These are phyloP conservation scores for Lymantria monacha DNA, from an alignment of 2,888 invertebrate species.

Conservation along the genomic window DNA sequence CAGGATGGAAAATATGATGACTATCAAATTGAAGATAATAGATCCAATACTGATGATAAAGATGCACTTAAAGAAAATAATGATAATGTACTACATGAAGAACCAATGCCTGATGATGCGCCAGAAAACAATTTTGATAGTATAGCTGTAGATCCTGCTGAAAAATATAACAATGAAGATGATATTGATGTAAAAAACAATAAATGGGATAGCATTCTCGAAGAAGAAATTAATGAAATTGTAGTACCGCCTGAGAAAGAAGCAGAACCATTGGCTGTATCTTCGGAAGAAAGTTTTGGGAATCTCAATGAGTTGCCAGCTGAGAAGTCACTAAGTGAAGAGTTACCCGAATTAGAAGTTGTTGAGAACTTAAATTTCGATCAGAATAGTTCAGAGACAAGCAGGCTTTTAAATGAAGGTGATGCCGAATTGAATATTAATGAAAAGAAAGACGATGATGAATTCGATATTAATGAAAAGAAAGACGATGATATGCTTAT, in stretches of 20 bases:
- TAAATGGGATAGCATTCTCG: background rate
- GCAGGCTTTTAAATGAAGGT: constrained; percentile 37
- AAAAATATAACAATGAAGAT: constrained; percentile 5
- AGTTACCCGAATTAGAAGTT: background rate
- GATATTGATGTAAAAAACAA: constrained; percentile 9
- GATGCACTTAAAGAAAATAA: constrained; percentile 13
- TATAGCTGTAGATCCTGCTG: constrained; percentile 10
- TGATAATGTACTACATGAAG: background rate
- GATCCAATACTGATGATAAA: constrained; percentile 28
- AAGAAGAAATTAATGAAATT: background rate
- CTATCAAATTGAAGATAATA: constrained; percentile 63
- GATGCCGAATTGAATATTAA: constrained; percentile 25
- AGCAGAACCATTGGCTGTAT: no score
- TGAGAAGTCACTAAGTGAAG: background rate
- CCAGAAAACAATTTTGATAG: constrained; percentile 2
- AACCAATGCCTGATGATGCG: constrained; percentile 1
- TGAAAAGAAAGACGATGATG: constrained; percentile 13
- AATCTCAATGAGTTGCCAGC: no score
- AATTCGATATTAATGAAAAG: constrained; percentile 10
- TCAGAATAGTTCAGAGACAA: constrained; percentile 18
- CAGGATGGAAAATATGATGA: constrained; percentile 31
- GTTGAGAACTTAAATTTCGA: background rate
- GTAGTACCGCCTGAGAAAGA: background rate
- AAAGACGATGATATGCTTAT: background rate
- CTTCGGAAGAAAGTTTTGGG: no score